Base-by-base conservation (phyloP, 2,113 vertebrate genomes). In the Istiophorus platypterus region DNA sequence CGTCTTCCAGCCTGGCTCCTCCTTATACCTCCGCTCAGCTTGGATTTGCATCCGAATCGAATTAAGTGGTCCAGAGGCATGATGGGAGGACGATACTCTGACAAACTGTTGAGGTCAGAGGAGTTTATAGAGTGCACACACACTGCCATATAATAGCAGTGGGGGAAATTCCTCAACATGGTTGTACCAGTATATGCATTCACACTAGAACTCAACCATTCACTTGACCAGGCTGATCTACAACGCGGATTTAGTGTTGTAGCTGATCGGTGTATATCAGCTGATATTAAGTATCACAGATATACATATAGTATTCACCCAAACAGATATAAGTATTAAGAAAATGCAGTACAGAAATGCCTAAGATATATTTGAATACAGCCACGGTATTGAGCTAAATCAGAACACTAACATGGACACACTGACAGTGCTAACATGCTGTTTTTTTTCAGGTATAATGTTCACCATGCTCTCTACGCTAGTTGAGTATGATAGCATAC, bases 51-150 rank as follows among this genome's bases (percentile, higher is more conserved):
- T 66, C 61, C 62, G 51, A 65, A 69, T 77, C 20, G 39, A 89
- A 90, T 89, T 72, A 84, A 89, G 80, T 78, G 61, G 81, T 82
- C 76, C 61, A 49, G 76, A 81, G 72, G 80, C 76, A 66, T 63
- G 77, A 80, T 69, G 78, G 79, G 80, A 77, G 88, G 83, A 82
- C 77, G 41, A 85, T 85, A 59, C 78, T 59, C 62, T 75, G 57
- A 47, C 69, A 47, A 94, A 85, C 91, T 85, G 56, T 72, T 80
- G 7, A 5, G 81, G 86, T 91, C 93, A 90, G 26, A 15, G 2
- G 75, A 76, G 86, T 94, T 94, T 94, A 94, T 90, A 88, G 92
- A 94, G 86, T 85, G 61, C 47, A n/a, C 75, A 6, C 52, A 69
- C 74, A 54, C 13, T 18, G 13, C 65, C 45, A n/a, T 17, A 68